A percentile compares a stretch with the other conserved stretches of the same genome.
Evolutionary conservation across 2,113 vertebrate genomes (phyloP).

Genomic region (Oryzias celebensis): DNA sequence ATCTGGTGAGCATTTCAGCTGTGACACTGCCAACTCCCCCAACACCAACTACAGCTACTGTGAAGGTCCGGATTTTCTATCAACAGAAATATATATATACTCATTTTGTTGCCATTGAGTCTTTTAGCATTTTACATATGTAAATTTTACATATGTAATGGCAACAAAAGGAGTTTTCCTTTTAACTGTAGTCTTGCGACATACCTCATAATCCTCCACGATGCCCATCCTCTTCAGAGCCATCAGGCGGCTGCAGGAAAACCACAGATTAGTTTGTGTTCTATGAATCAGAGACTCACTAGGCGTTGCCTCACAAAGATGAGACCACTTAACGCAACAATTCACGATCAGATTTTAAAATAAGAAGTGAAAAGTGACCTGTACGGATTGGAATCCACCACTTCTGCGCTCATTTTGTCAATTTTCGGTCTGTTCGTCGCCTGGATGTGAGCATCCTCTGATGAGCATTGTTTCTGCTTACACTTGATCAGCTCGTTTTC

Average conservation of each 20-base stretch:
- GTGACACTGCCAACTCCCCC: slow-evolving; percentile 97
- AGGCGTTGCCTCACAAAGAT: slow-evolving; percentile 27
- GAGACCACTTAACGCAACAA: background rate
- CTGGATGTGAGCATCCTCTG: slow-evolving; percentile 47
- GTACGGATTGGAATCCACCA: slow-evolving; percentile 94
- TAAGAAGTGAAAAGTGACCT: slow-evolving; percentile 79
- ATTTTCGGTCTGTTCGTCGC: slow-evolving; percentile 78
- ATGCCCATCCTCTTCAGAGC: slow-evolving; percentile 98
- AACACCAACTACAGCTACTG: slow-evolving; percentile 92
- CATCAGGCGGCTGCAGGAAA: slow-evolving; percentile 88
- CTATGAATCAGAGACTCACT: slow-evolving; percentile 43
- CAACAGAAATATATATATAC: background rate
- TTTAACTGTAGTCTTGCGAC: too few species aligned
- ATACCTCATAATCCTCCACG: slow-evolving; percentile 95
- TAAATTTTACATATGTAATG: too few species aligned
- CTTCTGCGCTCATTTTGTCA: slow-evolving; percentile 88
- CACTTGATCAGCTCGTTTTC: slow-evolving; percentile 85
- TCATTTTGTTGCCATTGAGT: too few species aligned
- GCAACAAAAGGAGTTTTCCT: background rate
- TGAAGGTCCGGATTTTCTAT: slow-evolving; percentile 93
- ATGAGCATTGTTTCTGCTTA: slow-evolving; percentile 59
- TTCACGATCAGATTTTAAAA: too few species aligned
- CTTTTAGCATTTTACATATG: too few species aligned
- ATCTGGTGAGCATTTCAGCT: slow-evolving; percentile 98
- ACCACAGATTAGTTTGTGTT: slow-evolving; percentile 38